These are phyloP conservation scores for Halcyon smyrnensis DNA, from an alignment of 2,797 vertebrate species.

Conservation along the genomic window DNA sequence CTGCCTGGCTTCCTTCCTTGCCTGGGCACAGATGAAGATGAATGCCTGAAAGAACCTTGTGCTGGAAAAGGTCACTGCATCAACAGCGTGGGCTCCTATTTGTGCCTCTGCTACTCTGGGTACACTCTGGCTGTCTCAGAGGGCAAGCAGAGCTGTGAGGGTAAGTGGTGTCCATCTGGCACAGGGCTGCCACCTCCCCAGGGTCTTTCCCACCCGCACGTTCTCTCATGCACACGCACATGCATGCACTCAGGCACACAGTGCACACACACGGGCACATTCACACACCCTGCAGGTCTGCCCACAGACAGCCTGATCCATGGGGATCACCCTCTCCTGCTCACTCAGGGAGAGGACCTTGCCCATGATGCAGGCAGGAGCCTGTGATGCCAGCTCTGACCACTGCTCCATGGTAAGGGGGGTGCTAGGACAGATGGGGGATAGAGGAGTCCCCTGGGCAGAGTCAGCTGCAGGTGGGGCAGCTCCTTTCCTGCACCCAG, in stretches of 20 bases:
- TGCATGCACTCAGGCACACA: background rate
- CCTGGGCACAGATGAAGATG: slow-evolving; percentile 85
- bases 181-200: background rate
- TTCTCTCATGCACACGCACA: background rate
- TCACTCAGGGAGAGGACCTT: background rate
- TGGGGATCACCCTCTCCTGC: background rate
- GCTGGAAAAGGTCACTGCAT: slow-evolving; percentile 87
- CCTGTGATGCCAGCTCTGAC: background rate
- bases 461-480: background rate
- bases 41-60: slow-evolving; percentile 88
- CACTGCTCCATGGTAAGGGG: background rate
- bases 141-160: slow-evolving; percentile 88
- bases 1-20: background rate
- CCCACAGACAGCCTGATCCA: background rate
- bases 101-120: slow-evolving; percentile 89
- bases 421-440: background rate
- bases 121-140: slow-evolving; percentile 83
- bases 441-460: background rate
- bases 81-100: slow-evolving; percentile 89
- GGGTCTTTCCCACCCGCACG: fast-evolving
- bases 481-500: background rate
- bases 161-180: slow-evolving; percentile 74
- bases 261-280: background rate
- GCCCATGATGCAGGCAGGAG: background rate
- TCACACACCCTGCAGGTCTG: background rate